Evolutionary conservation across 2,113 vertebrate species (phyloP).

Genomic region (Loxodonta africana): DNA sequence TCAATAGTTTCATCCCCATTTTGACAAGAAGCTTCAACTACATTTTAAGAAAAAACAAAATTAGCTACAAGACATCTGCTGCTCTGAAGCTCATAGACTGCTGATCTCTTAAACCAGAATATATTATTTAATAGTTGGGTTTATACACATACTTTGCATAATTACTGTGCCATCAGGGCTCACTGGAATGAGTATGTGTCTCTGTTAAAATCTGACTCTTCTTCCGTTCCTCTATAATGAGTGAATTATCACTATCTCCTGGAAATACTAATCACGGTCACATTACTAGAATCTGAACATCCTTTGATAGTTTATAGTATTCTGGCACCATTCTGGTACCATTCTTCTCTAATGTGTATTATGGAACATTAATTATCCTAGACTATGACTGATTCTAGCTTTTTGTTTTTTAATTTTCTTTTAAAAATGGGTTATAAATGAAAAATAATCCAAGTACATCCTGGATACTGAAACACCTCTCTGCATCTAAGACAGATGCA

Average conservation of each 20-base stretch:
- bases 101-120: neutral
- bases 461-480: neutral
- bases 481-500: neutral
- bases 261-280: neutral
- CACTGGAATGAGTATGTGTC: neutral
- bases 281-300: neutral
- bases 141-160: neutral
- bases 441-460: neutral
- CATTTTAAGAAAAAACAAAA: conserved; percentile 43
- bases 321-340: neutral
- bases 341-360: neutral
- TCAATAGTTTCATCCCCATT: conserved; percentile 96
- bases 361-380: neutral
- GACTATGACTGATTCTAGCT: neutral
- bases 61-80: neutral
- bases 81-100: conserved; percentile 30
- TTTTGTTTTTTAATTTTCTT: neutral
- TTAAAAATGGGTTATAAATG: neutral
- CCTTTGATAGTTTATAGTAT: neutral
- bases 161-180: neutral
- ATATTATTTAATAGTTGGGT: neutral
- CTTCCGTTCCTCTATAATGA: neutral
- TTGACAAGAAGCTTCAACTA: conserved; percentile 95
- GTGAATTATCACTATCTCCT: neutral
- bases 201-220: neutral